Conservation (phyloP, 1,140 invertebrate species). For the Heliothis virescens region DNA sequence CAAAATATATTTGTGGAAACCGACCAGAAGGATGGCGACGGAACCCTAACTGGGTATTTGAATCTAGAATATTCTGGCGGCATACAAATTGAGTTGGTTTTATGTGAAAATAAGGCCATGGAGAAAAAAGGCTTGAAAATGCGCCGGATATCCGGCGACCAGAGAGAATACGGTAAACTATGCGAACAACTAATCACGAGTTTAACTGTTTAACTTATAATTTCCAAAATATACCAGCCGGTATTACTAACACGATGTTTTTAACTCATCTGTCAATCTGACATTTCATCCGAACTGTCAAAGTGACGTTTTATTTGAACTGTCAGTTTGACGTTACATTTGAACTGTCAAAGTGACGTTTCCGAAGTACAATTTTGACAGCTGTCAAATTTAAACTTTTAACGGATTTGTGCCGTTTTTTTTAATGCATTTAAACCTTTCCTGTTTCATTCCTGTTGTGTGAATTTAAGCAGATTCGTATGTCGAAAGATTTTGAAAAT, state of each 20-base stretch:
- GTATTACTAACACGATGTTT: background rate
- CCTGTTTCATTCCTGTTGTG: slow-evolving; percentile 2
- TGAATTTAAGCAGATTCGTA: background rate
- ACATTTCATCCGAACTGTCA: background rate
- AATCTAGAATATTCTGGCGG: slow-evolving; percentile 94
- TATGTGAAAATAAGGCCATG: slow-evolving; percentile 91
- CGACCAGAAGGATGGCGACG: slow-evolving; percentile 73
- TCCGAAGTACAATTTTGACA: slow-evolving; percentile 4
- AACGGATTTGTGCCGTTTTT: slow-evolving; percentile 23
- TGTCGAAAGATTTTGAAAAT: background rate
- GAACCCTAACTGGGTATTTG: slow-evolving; percentile 84
- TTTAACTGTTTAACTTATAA: slow-evolving; percentile 89
- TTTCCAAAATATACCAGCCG: slow-evolving; percentile 1
- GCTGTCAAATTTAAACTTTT: slow-evolving; percentile 19
- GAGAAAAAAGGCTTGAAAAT: slow-evolving; percentile 95
- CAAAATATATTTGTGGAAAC: slow-evolving; percentile 88
- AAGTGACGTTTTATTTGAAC: background rate
- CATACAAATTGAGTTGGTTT: slow-evolving; percentile 94
- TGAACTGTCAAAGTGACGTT: slow-evolving; percentile 29
- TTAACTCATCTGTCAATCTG: slow-evolving; percentile 6
- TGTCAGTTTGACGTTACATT: slow-evolving; percentile 17
- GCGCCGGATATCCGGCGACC: slow-evolving; percentile 96
- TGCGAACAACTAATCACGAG: slow-evolving; percentile 96
- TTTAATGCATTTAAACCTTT: background rate
- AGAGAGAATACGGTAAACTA: slow-evolving; percentile 95